Percentiles rank a stretch among this genome's conserved stretches.
Evolutionary conservation across 2,113 vertebrate genomes (phyloP).

Genomic region (Pseudonaja textilis): DNA sequence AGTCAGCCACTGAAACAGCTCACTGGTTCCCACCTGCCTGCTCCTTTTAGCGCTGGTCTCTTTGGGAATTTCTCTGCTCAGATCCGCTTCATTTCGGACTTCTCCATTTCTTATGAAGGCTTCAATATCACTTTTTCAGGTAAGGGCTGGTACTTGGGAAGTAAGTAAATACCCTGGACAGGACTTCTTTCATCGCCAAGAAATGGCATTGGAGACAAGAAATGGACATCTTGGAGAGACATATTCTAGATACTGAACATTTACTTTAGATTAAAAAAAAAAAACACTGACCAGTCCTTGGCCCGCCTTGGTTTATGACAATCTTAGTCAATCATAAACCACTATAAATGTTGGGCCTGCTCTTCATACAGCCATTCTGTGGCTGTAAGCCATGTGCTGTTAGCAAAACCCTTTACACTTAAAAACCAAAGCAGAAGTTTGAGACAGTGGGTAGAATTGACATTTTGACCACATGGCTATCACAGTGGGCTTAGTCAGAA

Average conservation of each 20-base stretch:
- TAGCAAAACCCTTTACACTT: neutral
- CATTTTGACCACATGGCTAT: neutral
- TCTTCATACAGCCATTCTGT: neutral
- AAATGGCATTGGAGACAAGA: neutral
- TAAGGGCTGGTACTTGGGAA: slow-evolving; percentile 37
- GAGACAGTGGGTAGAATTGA: neutral
- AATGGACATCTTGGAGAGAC: neutral
- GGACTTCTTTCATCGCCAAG: neutral
- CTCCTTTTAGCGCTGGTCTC: slow-evolving; percentile 88
- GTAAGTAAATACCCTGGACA: neutral
- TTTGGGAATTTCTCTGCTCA: slow-evolving; percentile 96
- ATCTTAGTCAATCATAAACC: neutral
- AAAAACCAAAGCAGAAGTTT: neutral
- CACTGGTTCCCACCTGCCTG: slow-evolving; percentile 88
- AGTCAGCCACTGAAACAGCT: slow-evolving; percentile 87
- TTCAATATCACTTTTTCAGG: slow-evolving; percentile 99
- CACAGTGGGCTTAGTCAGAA: neutral
- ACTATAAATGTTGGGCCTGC: neutral
- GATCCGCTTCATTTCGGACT: slow-evolving; percentile 96
- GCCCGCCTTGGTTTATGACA: neutral
- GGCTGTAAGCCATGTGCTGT: neutral
- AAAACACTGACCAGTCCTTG: neutral
- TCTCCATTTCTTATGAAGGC: slow-evolving; percentile 97
- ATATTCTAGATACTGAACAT: neutral
- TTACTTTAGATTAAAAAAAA: neutral